These are phyloP conservation scores for Panagrolaimus sp. DNA, from an alignment of 1,140 invertebrate species.

Conservation along the genomic window DNA sequence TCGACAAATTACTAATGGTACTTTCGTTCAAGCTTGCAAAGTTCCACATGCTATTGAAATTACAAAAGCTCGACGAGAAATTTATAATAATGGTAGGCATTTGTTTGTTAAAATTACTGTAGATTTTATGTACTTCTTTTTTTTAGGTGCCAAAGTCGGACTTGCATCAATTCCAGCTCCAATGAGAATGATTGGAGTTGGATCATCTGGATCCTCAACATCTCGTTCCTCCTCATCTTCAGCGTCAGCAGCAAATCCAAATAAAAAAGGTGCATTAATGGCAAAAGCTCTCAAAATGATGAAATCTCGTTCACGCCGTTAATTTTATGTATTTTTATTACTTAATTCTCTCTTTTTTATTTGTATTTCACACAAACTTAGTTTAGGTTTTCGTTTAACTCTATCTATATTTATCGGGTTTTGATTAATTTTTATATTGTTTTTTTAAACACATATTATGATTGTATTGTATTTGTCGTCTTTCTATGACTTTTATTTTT, in stretches of 20 bases:
- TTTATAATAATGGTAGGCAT: background rate
- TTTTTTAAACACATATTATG: too few relatives aligned
- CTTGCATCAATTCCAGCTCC: background rate
- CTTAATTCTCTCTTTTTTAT: too few relatives aligned
- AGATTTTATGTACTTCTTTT: background rate
- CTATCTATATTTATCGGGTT: too few relatives aligned
- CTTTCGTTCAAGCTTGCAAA: background rate
- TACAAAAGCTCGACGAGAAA: slow-evolving; percentile 1
- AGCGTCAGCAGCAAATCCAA: background rate
- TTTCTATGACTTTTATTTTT: too few relatives aligned
- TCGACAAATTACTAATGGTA: background rate
- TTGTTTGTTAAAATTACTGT: background rate
- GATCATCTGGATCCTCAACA: background rate
- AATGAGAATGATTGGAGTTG: background rate
- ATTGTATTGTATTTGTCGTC: too few relatives aligned
- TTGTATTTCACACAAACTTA: too few relatives aligned
- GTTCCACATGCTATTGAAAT: background rate
- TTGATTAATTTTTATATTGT: too few relatives aligned
- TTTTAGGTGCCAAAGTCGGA: background rate
- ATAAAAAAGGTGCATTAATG: background rate
- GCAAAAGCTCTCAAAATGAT: slow-evolving; percentile 3
- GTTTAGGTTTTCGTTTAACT: too few relatives aligned
- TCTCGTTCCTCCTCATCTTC: background rate
- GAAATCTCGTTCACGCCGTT: background rate
- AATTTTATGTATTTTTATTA: background rate